Conservation (phyloP, 2,113 vertebrate genomes). For the Pachyramphus minor region DNA sequence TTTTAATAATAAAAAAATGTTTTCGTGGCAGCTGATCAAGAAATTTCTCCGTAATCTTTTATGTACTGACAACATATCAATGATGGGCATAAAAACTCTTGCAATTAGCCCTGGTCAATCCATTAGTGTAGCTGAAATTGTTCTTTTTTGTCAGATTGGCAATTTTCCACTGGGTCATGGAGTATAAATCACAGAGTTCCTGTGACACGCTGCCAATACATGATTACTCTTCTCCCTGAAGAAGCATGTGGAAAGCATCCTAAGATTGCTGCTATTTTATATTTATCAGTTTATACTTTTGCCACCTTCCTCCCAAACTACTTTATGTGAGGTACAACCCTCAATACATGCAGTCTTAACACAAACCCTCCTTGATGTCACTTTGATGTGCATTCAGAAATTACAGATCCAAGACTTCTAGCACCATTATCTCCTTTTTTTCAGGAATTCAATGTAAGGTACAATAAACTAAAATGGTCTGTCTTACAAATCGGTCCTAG, state of each 20-base stretch:
- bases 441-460: not conserved
- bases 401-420: not conserved
- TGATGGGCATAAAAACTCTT: conserved; percentile 14
- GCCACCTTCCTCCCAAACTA: not conserved
- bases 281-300: not conserved
- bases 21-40: conserved; percentile 50
- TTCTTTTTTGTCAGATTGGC: conserved; percentile 58
- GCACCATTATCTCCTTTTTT: not conserved
- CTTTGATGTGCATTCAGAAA: not conserved
- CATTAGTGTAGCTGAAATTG: conserved; percentile 53
- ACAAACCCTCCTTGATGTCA: not conserved
- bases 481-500: not conserved
- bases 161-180: not conserved
- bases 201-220: not conserved
- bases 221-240: not conserved
- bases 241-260: conserved; percentile 11
- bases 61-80: conserved; percentile 35
- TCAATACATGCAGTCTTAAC: not conserved
- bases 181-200: not conserved
- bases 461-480: not conserved
- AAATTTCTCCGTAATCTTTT: conserved; percentile 55
- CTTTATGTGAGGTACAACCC: not conserved
- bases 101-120: conserved; percentile 46
- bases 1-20: conserved; percentile 24
- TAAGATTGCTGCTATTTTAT: not conserved